phyloP scores from a whole-genome alignment of 2,888 invertebrate genomes.

The Hybos culiciformis region DNA sequence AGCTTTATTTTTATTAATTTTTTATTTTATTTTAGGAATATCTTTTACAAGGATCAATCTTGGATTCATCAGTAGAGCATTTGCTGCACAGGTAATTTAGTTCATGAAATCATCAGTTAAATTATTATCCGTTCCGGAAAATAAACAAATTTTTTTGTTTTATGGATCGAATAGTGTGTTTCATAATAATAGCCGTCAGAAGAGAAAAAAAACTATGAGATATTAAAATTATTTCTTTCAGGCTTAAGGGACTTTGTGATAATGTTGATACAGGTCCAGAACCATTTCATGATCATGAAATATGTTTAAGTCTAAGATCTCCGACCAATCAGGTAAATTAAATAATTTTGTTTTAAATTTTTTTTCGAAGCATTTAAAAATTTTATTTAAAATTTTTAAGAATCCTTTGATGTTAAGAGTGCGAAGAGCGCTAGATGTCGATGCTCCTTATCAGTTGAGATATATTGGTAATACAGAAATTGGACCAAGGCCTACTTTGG shows the following conservation, averaged over 20 bases:
- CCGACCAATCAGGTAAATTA: slow-evolving; percentile 40
- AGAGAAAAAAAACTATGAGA: slow-evolving; percentile 1
- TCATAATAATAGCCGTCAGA: too few relatives aligned
- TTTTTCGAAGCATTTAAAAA: neutral
- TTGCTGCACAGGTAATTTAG: slow-evolving; percentile 54
- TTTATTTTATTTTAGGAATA: too few relatives aligned
- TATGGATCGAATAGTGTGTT: neutral
- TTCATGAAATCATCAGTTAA: neutral
- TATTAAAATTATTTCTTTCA: slow-evolving; percentile 11
- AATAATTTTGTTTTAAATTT: neutral
- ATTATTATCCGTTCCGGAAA: neutral
- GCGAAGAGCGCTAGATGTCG: slow-evolving; percentile 64
- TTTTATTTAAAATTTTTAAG: slow-evolving; percentile 17
- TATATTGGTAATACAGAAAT: slow-evolving; percentile 87
- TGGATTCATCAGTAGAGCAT: slow-evolving; percentile 83
- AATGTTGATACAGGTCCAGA: slow-evolving; percentile 84
- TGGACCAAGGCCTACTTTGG: slow-evolving; percentile 75
- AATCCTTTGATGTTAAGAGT: slow-evolving; percentile 65
- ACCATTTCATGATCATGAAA: slow-evolving; percentile 86
- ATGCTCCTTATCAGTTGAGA: slow-evolving; percentile 59
- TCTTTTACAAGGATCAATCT: slow-evolving; percentile 81
- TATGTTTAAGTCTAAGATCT: slow-evolving; percentile 68
- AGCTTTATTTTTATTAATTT: too few relatives aligned
- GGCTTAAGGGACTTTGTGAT: slow-evolving; percentile 79
- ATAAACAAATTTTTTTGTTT: neutral